Conservation (phyloP, 1,140 invertebrate genomes). For the Drosophila orena region DNA sequence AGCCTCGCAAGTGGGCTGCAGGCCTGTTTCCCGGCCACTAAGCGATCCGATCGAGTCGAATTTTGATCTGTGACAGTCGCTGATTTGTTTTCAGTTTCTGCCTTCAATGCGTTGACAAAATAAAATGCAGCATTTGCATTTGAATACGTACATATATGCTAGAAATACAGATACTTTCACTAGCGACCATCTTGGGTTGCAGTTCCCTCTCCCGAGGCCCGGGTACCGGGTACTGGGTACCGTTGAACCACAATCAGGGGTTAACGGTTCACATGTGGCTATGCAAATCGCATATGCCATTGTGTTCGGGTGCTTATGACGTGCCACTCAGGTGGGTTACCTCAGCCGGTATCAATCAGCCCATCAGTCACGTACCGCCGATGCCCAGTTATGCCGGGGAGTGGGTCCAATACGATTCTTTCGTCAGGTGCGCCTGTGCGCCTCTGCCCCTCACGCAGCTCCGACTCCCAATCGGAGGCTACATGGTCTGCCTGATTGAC, state of each 20-base stretch:
- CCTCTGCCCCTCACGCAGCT: slow-evolving; percentile 3
- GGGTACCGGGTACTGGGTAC: neutral
- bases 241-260: slow-evolving; percentile 45
- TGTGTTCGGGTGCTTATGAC: slow-evolving; percentile 57
- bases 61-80: slow-evolving; percentile 34
- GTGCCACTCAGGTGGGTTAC: slow-evolving; percentile 40
- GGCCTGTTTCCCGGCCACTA: slow-evolving; percentile 27
- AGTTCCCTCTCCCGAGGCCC: slow-evolving; percentile 3
- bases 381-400: slow-evolving; percentile 44
- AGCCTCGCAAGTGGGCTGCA: slow-evolving; percentile 38
- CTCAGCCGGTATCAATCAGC: slow-evolving; percentile 58
- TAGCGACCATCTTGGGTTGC: slow-evolving; percentile 7
- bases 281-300: slow-evolving; percentile 27
- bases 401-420: slow-evolving; percentile 17
- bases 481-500: neutral
- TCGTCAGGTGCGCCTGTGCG: slow-evolving; percentile 6
- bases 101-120: slow-evolving; percentile 45
- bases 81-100: slow-evolving; percentile 57
- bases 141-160: slow-evolving; percentile 62
- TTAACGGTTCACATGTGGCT: slow-evolving; percentile 40
- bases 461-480: slow-evolving; percentile 2
- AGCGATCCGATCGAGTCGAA: slow-evolving; percentile 14
- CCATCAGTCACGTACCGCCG: slow-evolving; percentile 66
- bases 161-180: slow-evolving; percentile 67
- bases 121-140: slow-evolving; percentile 63